Base-by-base conservation (phyloP, 1,140 invertebrate genomes). In the Eulimnadia texana region DNA sequence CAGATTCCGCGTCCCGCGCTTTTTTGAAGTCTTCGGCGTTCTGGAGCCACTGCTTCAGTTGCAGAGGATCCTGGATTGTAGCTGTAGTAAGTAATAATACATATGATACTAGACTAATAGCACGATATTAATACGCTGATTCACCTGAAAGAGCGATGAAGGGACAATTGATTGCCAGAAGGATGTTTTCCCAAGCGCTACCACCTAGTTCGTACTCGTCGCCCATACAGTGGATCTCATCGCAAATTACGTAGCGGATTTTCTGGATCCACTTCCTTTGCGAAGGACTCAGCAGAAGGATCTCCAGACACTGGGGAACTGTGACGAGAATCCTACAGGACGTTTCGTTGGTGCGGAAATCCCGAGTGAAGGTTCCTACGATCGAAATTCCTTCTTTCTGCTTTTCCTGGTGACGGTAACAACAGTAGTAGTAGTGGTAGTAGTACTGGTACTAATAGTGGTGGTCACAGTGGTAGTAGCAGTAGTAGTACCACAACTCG, bases 81-180 rank as follows among this genome's bases (percentile, higher is more conserved):
- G 66, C 66, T 22, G n/a, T n/a, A n/a, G n/a, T n/a, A n/a, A n/a
- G n/a, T n/a, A n/a, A n/a, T n/a, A n/a, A n/a, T n/a, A n/a, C n/a
- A n/a, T n/a, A n/a, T n/a, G n/a, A n/a, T n/a, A n/a, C n/a, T n/a
- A n/a, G n/a, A n/a, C n/a, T n/a, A n/a, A n/a, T n/a, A n/a, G n/a
- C n/a, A n/a, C n/a, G n/a, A n/a, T n/a, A n/a, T n/a, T n/a, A n/a
- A n/a, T n/a, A n/a, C n/a, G n/a, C n/a, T n/a, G n/a, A n/a, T n/a
- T n/a, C n/a, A n/a, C n/a, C n/a, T n/a, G 66, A 67, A 13, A 67
- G 59, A 23, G 66, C 66, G 13, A 67, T 58, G 63, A 67, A 67
- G 11, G 64, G 64, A 42, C 61, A 66, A 0, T 52, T 58, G 23
- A 64, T 67, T 11, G 65, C 29, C 16, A 67, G 33, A 20, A 67